Percentiles rank a stretch among this genome's conserved stretches.
Conservation (phyloP, 2,113 vertebrate species). For the Gallinago undulata region DNA sequence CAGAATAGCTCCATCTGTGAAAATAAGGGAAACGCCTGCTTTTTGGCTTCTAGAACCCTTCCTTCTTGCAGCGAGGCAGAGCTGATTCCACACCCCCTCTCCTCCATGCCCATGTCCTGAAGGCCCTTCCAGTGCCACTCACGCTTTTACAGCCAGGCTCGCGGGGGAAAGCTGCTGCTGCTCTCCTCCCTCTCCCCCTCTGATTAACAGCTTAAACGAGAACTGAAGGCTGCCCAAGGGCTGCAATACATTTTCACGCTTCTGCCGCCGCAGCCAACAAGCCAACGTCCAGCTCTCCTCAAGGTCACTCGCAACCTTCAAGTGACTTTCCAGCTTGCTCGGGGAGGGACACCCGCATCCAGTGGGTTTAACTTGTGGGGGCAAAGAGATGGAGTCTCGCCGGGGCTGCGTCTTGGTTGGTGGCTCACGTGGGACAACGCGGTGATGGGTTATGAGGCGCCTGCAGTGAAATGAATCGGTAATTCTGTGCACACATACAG, state of each 20-base stretch:
- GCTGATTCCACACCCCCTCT: not conserved
- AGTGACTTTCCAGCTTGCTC: not conserved
- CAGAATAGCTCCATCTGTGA: accelerated
- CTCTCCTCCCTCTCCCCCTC: not conserved
- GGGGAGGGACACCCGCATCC: accelerated
- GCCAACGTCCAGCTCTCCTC: not conserved
- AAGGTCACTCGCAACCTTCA: constrained; percentile 34
- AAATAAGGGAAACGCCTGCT: not conserved
- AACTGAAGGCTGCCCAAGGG: constrained; percentile 45
- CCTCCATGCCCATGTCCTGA: not conserved
- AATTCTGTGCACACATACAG: not conserved
- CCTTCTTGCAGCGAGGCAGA: not conserved
- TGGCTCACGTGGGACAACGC: accelerated
- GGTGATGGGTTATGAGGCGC: not conserved
- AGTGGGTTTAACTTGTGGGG: not conserved
- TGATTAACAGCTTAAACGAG: constrained; percentile 49
- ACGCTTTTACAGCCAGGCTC: not conserved
- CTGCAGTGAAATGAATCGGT: accelerated
- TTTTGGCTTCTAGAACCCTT: accelerated
- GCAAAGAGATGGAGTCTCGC: not conserved
- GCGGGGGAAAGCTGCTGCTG: not conserved
- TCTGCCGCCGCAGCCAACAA: not conserved
- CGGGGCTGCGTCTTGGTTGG: not conserved
- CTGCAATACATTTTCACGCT: constrained; percentile 47
- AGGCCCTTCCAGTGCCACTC: not conserved